Evolutionary conservation across 2,888 invertebrate species (phyloP).

Genomic region (Gryllus longicercus): DNA sequence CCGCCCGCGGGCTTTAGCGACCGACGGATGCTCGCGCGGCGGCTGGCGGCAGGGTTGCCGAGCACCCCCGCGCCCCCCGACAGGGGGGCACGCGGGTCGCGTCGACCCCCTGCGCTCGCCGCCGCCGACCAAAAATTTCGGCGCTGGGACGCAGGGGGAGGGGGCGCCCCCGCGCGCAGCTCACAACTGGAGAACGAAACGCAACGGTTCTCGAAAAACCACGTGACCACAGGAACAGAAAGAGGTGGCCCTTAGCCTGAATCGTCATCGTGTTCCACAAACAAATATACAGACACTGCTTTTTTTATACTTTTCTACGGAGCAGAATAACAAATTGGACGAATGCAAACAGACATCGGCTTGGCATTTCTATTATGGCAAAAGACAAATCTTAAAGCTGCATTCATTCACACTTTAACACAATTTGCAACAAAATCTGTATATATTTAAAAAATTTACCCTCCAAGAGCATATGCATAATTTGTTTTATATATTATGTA

Average conservation of each 20-base stretch:
- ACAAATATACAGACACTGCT: background rate
- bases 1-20: background rate
- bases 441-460: slow-evolving; percentile 23
- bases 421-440: slow-evolving; percentile 29
- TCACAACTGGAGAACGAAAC: no score
- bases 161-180: no score
- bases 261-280: no score
- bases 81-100: no score
- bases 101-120: no score
- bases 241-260: no score
- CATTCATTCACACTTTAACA: slow-evolving; percentile 28
- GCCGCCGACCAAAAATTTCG: no score
- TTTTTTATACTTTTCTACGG: background rate
- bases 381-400: slow-evolving; percentile 25
- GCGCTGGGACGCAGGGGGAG: no score
- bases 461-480: slow-evolving; percentile 29
- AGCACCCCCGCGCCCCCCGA: background rate
- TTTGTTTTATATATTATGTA: slow-evolving; percentile 30
- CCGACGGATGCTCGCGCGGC: background rate
- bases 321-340: slow-evolving; percentile 2
- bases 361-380: slow-evolving; percentile 17
- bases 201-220: no score
- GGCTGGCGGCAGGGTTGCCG: background rate
- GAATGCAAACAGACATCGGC: slow-evolving; percentile 17
- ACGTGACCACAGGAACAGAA: no score